Conservation (phyloP, 1,140 invertebrate species). For the Chironomus striatipennis region DNA sequence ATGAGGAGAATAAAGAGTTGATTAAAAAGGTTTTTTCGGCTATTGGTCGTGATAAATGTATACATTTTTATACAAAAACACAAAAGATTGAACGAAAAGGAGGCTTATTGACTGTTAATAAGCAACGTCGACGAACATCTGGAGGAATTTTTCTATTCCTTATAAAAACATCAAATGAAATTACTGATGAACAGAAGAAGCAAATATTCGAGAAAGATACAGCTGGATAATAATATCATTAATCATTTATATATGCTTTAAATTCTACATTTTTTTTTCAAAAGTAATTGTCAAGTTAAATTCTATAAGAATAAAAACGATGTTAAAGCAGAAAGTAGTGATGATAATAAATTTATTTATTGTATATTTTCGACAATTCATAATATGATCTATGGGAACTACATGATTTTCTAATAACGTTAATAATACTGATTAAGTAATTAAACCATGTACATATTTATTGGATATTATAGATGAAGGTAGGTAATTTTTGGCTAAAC, state of each 20-base stretch:
- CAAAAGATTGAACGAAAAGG: background rate
- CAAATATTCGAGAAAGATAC: background rate
- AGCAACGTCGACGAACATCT: background rate
- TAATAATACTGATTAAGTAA: background rate
- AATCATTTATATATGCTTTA: too few relatives aligned
- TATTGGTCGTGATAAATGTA: background rate
- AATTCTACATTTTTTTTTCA: too few relatives aligned
- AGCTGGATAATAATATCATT: too few relatives aligned
- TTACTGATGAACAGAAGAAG: background rate
- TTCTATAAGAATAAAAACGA: too few relatives aligned
- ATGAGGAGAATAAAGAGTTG: background rate
- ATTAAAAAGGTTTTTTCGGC: background rate
- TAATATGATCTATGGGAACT: too few relatives aligned
- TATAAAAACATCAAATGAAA: background rate
- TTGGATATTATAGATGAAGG: background rate
- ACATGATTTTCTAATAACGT: too few relatives aligned
- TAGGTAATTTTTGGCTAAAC: background rate
- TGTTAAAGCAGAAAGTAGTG: background rate
- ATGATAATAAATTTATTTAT: background rate
- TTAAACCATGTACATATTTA: background rate
- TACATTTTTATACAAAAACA: background rate
- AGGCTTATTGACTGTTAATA: background rate
- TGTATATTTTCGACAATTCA: too few relatives aligned
- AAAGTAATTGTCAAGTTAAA: too few relatives aligned
- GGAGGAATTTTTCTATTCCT: conserved; percentile 11